These are phyloP conservation scores for Selene dorsalis DNA, from an alignment of 2,797 vertebrate genomes.

Conservation along the genomic window DNA sequence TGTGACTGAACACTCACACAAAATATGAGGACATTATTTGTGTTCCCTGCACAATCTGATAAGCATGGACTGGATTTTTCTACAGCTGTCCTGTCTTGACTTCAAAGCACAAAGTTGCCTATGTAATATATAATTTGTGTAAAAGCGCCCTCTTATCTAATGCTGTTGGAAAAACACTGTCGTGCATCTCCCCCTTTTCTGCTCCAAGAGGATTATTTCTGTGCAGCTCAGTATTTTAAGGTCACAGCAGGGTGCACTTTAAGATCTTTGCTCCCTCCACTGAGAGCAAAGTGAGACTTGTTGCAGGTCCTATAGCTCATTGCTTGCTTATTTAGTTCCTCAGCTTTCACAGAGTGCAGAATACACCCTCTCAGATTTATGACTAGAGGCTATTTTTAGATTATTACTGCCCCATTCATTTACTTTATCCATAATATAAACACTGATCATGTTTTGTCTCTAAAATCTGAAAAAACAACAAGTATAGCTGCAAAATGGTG, in stretches of 20 bases:
- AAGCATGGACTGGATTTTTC: no score
- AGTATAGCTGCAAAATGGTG: no score
- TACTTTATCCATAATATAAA: no score
- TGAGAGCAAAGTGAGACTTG: slow-evolving; percentile 20
- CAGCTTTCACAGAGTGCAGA: not conserved
- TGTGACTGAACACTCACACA: not conserved
- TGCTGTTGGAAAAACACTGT: not conserved
- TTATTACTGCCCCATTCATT: no score
- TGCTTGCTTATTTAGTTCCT: slow-evolving; percentile 4
- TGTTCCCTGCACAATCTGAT: not conserved
- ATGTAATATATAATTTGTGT: no score
- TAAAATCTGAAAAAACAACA: not conserved
- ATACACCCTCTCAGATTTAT: not conserved
- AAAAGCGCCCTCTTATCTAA: not conserved
- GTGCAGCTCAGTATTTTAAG: slow-evolving; percentile 42
- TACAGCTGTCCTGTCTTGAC: not conserved
- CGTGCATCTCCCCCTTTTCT: not conserved
- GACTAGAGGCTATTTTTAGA: not conserved
- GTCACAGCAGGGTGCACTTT: slow-evolving; percentile 37
- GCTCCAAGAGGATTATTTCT: slow-evolving; percentile 24
- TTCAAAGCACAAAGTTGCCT: not conserved
- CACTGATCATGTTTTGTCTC: not conserved
- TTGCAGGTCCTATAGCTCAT: not conserved
- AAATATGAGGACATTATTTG: not conserved
- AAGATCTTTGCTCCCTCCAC: slow-evolving; percentile 1